phyloP scores from a whole-genome alignment of 2,113 vertebrate species.

The Prionailurus bengalensis region DNA sequence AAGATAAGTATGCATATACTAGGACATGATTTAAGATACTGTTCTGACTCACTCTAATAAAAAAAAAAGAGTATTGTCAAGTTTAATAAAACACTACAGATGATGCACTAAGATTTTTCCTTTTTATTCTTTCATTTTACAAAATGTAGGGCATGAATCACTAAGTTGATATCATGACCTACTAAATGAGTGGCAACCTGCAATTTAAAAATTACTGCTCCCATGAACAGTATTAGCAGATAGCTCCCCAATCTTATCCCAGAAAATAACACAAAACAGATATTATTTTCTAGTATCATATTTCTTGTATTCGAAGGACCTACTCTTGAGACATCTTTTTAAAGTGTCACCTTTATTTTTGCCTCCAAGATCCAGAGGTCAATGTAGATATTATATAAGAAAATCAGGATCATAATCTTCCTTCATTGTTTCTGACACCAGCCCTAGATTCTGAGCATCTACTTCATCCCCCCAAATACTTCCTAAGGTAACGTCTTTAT shows the following conservation, averaged over 20 bases:
- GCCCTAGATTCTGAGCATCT: background rate
- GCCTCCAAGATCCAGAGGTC: background rate
- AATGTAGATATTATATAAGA: background rate
- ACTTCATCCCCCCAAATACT: background rate
- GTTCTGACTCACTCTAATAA: too few relatives aligned
- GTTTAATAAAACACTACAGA: background rate
- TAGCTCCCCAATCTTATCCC: background rate
- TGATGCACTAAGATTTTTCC: background rate
- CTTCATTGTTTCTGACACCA: background rate
- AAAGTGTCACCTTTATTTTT: background rate
- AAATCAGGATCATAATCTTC: background rate
- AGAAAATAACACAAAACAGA: background rate
- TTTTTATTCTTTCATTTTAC: constrained; percentile 1
- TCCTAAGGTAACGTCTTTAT: background rate
- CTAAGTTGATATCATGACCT: background rate
- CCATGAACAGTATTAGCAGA: background rate
- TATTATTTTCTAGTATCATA: background rate
- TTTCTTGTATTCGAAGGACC: background rate
- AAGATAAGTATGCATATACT: too few relatives aligned
- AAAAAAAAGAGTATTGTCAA: too few relatives aligned
- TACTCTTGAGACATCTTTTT: background rate
- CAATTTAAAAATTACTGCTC: background rate
- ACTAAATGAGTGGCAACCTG: background rate
- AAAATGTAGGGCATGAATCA: background rate
- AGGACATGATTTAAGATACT: too few relatives aligned